Evolutionary conservation across 2,797 vertebrate species (phyloP), one percentile per base, ranked within the genome.

Genomic region (Mallotus villosus): DNA sequence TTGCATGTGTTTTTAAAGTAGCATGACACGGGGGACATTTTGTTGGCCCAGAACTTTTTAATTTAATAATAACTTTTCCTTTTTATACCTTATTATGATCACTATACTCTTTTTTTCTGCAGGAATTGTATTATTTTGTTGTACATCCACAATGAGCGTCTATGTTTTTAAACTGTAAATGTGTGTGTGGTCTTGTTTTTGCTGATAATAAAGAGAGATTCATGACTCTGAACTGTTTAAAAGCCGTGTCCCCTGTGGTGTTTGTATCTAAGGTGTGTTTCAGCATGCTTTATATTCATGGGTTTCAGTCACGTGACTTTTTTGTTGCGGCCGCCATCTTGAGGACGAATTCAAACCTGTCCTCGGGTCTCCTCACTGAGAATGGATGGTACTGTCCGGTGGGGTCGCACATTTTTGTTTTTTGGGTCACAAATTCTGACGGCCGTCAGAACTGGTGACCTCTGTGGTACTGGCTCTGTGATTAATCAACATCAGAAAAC

Each of bases 1-100:
- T 88, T 91, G 91, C 90, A 92, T 92, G 90, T 84, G 73, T 90
- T 92, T 92, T 85, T 89, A 77, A 88, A 89, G 76, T 86, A 70
- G 91, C 91, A 91, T 89, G 90, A 87, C 55, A 55, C 5, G 51
- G 51, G 82, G 77, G 80, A 87, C 76, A 78, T 55, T 89, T 58
- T 84, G 68, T 86, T 80, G 77, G 81, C 82, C 89, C 82, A 79
- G 76, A 83, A 61, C 68, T 86, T 89, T 88, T 88, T 82, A 82
- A 85, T 88, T 90, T 55, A 83, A 81, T 73, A 82, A 53, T 80
- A 89, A 81, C 79, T 78, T 84, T 86, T 89, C 73, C 75, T 87
- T 72, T 89, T 89, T 87, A 89, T 90, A 89, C 79, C 82, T 84
- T 88, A 77, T 75, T 81, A 80, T 81, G 55, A 75, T 66, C 70